These are phyloP conservation scores for Indri indri DNA, from an alignment of 2,113 vertebrate genomes.

Conservation along the genomic window DNA sequence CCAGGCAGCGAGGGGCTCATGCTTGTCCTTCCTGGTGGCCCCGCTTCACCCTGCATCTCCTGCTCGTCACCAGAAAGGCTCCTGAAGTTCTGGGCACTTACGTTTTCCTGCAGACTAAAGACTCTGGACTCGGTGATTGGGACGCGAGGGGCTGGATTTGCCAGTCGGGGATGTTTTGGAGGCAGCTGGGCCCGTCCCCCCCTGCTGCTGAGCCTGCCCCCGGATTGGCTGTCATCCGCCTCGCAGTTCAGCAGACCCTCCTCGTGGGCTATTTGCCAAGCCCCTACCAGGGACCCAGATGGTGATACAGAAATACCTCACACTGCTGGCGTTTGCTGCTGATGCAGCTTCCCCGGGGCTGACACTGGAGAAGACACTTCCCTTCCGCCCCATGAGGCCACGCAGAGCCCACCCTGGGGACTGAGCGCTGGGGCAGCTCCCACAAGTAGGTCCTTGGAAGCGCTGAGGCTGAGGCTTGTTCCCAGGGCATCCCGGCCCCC, in stretches of 20 bases:
- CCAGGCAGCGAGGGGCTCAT: neutral
- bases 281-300: neutral
- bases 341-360: neutral
- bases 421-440: no score
- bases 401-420: neutral
- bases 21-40: neutral
- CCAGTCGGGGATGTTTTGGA: fast-evolving
- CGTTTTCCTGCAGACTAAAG: neutral
- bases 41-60: fast-evolving
- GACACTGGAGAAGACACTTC: fast-evolving
- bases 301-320: neutral
- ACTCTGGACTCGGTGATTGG: fast-evolving
- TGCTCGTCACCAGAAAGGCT: neutral
- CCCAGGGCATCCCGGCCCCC: neutral
- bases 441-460: fast-evolving
- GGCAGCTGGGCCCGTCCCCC: neutral
- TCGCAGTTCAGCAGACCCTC: neutral
- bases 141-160: fast-evolving
- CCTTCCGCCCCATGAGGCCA: no score
- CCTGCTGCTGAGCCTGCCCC: neutral
- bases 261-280: neutral
- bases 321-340: neutral
- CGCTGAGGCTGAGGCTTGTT: fast-evolving
- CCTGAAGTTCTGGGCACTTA: neutral
- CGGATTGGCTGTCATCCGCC: neutral